phyloP scores from a whole-genome alignment of 2,113 vertebrate genomes.

The Antigone vipio region DNA sequence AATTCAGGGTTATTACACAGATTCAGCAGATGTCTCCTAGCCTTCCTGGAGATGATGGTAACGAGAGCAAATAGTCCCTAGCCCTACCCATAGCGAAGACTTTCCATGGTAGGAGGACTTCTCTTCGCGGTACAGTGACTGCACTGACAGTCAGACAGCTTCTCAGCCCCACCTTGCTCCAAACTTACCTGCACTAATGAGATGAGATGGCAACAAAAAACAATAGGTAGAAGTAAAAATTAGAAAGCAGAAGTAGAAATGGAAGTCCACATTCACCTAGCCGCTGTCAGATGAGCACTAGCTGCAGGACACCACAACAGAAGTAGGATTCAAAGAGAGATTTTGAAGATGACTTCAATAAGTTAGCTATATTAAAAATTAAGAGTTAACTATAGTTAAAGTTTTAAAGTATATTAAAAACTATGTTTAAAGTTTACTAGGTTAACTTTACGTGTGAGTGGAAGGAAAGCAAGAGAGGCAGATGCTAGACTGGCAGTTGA shows the following conservation, averaged over 20 bases:
- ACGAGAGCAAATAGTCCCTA: not conserved
- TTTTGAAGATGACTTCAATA: not conserved
- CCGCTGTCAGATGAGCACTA: not conserved
- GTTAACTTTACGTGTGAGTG: not conserved
- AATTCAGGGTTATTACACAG: not conserved
- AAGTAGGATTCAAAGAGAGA: not conserved
- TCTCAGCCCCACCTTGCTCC: not conserved
- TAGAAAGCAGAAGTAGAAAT: not conserved
- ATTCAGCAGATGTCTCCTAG: not conserved
- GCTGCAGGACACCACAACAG: not conserved
- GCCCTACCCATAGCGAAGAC: not conserved
- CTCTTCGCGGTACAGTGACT: not conserved
- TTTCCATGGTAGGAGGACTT: not conserved
- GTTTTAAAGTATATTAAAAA: not conserved
- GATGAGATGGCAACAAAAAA: not conserved
- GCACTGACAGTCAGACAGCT: not conserved
- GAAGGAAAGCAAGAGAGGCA: not conserved
- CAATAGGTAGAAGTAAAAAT: not conserved
- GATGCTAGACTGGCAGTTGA: not conserved
- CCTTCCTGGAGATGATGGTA: not conserved
- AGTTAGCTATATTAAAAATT: not conserved
- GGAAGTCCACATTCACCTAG: not conserved
- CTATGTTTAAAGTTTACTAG: not conserved
- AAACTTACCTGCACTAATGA: not conserved
- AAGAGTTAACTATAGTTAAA: not conserved